Evolutionary conservation across 2,797 vertebrate species (phyloP).

Genomic region (Pelochelys cantorii): DNA sequence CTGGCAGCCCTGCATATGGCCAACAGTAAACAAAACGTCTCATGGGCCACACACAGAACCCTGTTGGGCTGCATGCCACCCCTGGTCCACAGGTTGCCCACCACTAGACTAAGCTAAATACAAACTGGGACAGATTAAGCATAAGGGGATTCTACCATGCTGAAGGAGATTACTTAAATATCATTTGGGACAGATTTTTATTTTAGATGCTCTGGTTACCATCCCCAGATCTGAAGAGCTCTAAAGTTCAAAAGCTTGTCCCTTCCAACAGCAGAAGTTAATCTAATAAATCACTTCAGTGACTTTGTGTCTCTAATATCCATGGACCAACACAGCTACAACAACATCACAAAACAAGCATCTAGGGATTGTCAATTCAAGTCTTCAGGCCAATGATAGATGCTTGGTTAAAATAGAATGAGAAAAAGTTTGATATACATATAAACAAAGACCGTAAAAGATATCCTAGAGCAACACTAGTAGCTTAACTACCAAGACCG

Average conservation of each 20-base stretch:
- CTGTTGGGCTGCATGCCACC: too few relatives aligned
- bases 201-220: not conserved
- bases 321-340: not conserved
- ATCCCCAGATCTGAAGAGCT: not conserved
- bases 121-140: not conserved
- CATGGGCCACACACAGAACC: too few relatives aligned
- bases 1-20: too few relatives aligned
- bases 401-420: not conserved
- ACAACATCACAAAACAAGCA: not conserved
- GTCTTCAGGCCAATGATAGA: not conserved
- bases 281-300: not conserved
- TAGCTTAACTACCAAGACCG: not conserved
- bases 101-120: not conserved
- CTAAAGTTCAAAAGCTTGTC: not conserved
- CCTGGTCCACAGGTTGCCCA: too few relatives aligned
- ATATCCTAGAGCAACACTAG: not conserved
- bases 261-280: not conserved
- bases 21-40: too few relatives aligned
- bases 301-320: not conserved
- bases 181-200: not conserved
- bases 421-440: not conserved
- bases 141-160: not conserved
- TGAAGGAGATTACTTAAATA: not conserved
- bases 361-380: not conserved
- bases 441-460: not conserved